phyloP scores from a whole-genome alignment of 2,888 invertebrate species.

The Carabus problematicus region DNA sequence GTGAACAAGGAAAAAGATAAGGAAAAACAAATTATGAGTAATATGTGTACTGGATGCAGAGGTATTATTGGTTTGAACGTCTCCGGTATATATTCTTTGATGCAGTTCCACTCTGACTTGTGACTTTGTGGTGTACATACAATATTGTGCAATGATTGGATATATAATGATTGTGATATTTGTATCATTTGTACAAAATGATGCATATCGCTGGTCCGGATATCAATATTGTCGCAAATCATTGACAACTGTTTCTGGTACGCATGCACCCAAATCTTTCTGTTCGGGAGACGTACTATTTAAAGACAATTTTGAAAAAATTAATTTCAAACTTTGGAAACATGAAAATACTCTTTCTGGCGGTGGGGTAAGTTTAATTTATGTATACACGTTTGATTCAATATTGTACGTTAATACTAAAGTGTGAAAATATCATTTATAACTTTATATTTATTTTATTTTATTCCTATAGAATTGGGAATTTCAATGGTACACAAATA shows the following conservation, averaged over 20 bases:
- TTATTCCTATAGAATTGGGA: slow-evolving; percentile 67
- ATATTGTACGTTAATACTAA: no score
- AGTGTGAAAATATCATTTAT: background rate
- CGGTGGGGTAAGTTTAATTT: slow-evolving; percentile 64
- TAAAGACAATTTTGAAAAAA: slow-evolving; percentile 66
- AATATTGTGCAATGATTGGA: no score
- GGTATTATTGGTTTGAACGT: slow-evolving; percentile 10
- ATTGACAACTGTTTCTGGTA: slow-evolving; percentile 33
- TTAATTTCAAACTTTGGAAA: slow-evolving; percentile 69
- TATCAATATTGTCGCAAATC: slow-evolving; percentile 13
- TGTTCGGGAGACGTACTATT: slow-evolving; percentile 70
- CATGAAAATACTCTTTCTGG: slow-evolving; percentile 71
- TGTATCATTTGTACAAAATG: no score
- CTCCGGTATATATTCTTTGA: background rate
- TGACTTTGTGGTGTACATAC: background rate
- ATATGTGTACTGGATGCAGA: background rate
- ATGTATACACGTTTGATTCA: background rate
- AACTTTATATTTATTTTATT: background rate
- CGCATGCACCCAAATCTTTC: slow-evolving; percentile 47
- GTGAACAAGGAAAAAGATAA: no score
- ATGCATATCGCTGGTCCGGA: background rate
- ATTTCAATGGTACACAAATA: slow-evolving; percentile 74
- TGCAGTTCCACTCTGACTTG: background rate
- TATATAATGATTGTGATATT: no score
- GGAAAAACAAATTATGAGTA: no score